Conservation (phyloP, 2,113 vertebrate species). For the Microcebus griseorufus region DNA sequence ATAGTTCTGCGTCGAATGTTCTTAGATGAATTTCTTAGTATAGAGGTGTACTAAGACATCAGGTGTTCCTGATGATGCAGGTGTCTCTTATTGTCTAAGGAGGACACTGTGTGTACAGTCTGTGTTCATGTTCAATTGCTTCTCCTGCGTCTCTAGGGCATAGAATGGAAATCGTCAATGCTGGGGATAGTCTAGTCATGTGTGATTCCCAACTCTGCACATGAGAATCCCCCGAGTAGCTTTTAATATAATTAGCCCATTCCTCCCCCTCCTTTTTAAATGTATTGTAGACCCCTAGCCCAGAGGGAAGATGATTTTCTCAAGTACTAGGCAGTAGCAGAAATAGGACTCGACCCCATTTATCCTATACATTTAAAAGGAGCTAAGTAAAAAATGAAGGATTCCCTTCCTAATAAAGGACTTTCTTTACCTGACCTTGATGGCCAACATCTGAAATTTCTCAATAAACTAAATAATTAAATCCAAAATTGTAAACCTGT, state of each 20-base stretch:
- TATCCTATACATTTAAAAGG: neutral
- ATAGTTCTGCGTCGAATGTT: neutral
- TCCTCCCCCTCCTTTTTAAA: neutral
- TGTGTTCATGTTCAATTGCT: neutral
- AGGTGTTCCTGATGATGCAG: neutral
- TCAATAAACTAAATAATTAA: conserved; percentile 8
- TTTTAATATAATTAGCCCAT: neutral
- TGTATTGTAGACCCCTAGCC: neutral
- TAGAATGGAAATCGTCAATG: neutral
- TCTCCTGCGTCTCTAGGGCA: neutral
- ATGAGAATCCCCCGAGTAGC: neutral
- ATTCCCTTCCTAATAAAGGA: neutral
- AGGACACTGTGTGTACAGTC: no score
- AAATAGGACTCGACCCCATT: neutral
- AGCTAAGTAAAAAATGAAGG: neutral
- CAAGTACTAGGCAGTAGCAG: neutral
- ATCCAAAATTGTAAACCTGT: neutral
- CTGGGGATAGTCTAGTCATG: neutral
- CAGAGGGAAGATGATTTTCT: neutral
- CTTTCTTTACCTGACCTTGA: neutral
- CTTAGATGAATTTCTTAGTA: neutral
- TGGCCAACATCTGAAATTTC: neutral
- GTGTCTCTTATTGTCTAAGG: neutral
- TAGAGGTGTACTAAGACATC: neutral
- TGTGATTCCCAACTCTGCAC: neutral